phyloP scores from a whole-genome alignment of 2,797 vertebrate species.

The Hozukius guyotensis region DNA sequence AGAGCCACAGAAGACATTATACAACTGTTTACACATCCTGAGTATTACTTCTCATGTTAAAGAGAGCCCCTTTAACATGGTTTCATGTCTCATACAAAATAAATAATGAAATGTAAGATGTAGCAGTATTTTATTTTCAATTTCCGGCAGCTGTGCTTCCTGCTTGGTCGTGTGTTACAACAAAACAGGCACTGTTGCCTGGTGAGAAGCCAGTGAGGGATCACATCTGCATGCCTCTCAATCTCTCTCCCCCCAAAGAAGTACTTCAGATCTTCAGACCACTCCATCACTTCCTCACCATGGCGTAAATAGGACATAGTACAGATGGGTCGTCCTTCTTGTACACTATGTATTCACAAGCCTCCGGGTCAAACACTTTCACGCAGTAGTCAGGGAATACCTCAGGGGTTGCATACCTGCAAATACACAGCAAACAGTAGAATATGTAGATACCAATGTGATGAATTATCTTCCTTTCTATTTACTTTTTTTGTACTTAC shows the following conservation, averaged over 20 bases:
- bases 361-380: conserved; percentile 31
- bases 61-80: too few relatives aligned
- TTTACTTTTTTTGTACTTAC: background rate
- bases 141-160: background rate
- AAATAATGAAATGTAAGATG: background rate
- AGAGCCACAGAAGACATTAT: background rate
- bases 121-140: background rate
- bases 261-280: background rate
- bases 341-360: conserved; percentile 67
- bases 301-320: background rate
- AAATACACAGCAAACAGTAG: background rate
- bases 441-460: too few relatives aligned
- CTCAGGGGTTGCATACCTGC: conserved; percentile 48
- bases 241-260: background rate
- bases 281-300: conserved; percentile 49
- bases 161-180: background rate
- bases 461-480: too few relatives aligned
- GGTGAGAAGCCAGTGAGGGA: background rate
- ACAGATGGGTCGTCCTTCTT: conserved; percentile 54
- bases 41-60: background rate
- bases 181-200: background rate
- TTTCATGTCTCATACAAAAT: background rate
- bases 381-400: too few relatives aligned
- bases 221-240: background rate
- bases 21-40: background rate